phyloP scores from a whole-genome alignment of 1,140 invertebrate genomes.

The Parasteatoda tepidariorum region DNA sequence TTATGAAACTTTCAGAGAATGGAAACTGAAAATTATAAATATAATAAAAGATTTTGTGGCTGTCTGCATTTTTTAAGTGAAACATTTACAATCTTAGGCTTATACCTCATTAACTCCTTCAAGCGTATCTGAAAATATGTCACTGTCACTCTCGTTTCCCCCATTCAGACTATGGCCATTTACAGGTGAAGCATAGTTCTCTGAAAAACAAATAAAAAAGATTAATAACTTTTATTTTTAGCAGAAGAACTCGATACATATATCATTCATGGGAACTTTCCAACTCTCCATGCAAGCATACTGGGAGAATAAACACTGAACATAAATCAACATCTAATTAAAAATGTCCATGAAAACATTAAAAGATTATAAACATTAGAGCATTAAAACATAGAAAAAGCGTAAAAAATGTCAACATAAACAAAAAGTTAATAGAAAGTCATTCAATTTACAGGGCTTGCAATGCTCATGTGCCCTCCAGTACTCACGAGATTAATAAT shows the following conservation, averaged over 20 bases:
- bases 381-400: not conserved
- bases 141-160: slow-evolving; percentile 67
- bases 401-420: too few relatives aligned
- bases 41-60: too few relatives aligned
- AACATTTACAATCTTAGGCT: not conserved
- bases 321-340: too few relatives aligned
- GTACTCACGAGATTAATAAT: too few relatives aligned
- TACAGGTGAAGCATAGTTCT: not conserved
- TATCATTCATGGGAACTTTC: not conserved
- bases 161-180: slow-evolving; percentile 48
- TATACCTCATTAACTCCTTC: slow-evolving; percentile 64
- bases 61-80: too few relatives aligned
- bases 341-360: not conserved
- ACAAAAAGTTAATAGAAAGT: too few relatives aligned
- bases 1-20: too few relatives aligned
- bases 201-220: not conserved
- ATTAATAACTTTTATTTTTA: too few relatives aligned
- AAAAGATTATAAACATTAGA: not conserved
- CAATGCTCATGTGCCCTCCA: too few relatives aligned
- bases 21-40: too few relatives aligned
- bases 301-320: too few relatives aligned
- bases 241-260: not conserved
- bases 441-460: too few relatives aligned
- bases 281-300: not conserved
- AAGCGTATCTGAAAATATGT: slow-evolving; percentile 69